phyloP scores from a whole-genome alignment of 2,797 vertebrate species.

The Mormyrops boulengeri region DNA sequence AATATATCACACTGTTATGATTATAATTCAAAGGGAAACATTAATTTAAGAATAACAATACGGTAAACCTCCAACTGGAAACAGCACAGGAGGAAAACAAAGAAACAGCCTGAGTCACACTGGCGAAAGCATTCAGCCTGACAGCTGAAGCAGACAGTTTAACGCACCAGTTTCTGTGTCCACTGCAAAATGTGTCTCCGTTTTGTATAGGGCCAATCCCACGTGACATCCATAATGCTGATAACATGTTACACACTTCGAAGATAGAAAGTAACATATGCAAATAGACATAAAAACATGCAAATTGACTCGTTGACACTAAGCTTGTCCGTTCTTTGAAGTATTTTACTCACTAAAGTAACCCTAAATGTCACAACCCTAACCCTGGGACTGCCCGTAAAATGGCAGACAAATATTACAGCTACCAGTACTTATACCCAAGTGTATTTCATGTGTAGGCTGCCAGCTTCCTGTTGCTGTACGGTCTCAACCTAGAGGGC shows the following conservation, averaged over 20 bases:
- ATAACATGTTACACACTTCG: neutral
- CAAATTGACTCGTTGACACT: neutral
- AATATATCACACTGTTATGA: neutral
- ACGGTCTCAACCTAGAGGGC: neutral
- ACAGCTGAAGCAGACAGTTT: neutral
- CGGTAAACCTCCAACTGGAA: neutral
- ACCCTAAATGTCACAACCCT: neutral
- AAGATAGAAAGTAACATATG: neutral
- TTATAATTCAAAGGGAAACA: neutral
- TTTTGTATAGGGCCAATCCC: neutral
- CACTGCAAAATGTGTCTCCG: neutral
- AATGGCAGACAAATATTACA: neutral
- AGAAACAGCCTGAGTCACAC: neutral
- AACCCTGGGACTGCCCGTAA: neutral
- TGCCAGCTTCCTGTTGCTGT: slow-evolving; percentile 15
- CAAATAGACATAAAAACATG: neutral
- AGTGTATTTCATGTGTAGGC: neutral
- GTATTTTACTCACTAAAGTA: neutral
- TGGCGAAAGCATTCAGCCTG: neutral
- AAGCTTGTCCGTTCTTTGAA: no score
- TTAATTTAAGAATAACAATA: neutral
- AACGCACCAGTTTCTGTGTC: neutral
- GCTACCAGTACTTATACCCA: neutral
- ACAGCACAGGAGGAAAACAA: neutral
- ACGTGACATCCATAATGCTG: neutral